Base-by-base conservation (phyloP, 2,113 vertebrate species). In the Megaptera novaeangliae region DNA sequence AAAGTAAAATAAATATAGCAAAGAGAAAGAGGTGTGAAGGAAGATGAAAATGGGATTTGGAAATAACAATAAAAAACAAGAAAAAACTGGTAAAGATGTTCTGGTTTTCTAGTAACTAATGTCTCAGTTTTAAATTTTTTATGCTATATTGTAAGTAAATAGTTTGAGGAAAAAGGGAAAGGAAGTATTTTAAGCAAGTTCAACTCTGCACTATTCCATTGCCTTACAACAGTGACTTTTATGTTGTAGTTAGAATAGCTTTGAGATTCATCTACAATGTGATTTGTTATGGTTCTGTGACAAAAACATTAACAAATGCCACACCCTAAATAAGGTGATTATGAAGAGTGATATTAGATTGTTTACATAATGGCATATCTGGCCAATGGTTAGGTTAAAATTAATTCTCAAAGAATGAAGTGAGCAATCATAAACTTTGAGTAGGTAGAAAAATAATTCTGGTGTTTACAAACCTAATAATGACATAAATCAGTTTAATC, bases 231-330 rank as follows among this genome's bases (percentile, higher is more conserved):
- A 89, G 75, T 94, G 95, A 97, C 97, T 97, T 98, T 98, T 96
- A 96, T 96, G 85, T 84, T 97, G 85, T 96, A 98, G 97, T 98
- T 98, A 98, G 97, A 98, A 96, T 80, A 95, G 96, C 75, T 97
- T 97, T 97, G 97, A 96, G 96, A 96, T 97, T 97, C 15, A 61
- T 92, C 88, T 97, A 12, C 66, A 93, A 18, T 95, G 92, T 2
- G 0, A 44, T 95, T 98, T 94, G 57, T 75, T n/a, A 86, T 77
- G 29, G 23, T 93, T 94, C 55, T 96, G 64, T 95, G 97, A 98
- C 96, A 82, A 39, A 96, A 96, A 90, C 72, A 72, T 94, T 92
- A 95, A 71, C 66, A 97, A 98, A 94, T 80, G 5, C 74, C 75
- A 88, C 63, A 86, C 59, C 88, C 82, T 97, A 93, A 14, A 77